phyloP scores from a whole-genome alignment of 2,888 invertebrate species.

The Seira musarum region DNA sequence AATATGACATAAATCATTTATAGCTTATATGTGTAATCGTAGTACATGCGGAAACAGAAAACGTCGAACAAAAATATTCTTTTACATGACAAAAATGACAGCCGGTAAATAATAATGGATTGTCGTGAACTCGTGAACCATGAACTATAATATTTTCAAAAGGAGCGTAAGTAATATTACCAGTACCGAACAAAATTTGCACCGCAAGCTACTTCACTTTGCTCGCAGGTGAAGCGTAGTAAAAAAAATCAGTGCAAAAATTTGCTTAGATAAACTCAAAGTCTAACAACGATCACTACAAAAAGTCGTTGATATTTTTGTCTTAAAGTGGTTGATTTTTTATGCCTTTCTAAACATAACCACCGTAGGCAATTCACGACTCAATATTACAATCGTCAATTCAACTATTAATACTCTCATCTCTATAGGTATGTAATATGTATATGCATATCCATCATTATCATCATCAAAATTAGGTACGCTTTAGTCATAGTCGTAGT shows the following conservation, averaged over 20 bases:
- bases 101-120: no score
- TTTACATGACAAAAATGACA: no score
- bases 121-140: constrained; percentile 6
- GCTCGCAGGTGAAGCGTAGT: not conserved
- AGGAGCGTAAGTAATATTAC: no score
- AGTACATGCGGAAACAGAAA: not conserved
- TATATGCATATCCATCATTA: not conserved
- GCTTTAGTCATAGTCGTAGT: no score
- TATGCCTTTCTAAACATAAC: not conserved
- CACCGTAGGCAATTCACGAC: constrained; percentile 13
- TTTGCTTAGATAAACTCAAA: not conserved
- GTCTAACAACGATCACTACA: not conserved
- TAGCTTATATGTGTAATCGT: not conserved
- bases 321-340: no score
- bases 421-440: not conserved
- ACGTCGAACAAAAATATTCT: constrained; percentile 7
- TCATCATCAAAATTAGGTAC: not conserved
- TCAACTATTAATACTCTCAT: constrained; percentile 1
- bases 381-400: not conserved
- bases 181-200: not conserved
- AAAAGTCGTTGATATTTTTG: no score
- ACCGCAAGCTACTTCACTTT: not conserved
- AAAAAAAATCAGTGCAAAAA: not conserved
- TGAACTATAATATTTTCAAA: constrained; percentile 1
- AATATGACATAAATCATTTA: constrained; percentile 6